These are phyloP conservation scores for Dolichoris vasculosae DNA, from an alignment of 1,140 invertebrate species.

Conservation along the genomic window DNA sequence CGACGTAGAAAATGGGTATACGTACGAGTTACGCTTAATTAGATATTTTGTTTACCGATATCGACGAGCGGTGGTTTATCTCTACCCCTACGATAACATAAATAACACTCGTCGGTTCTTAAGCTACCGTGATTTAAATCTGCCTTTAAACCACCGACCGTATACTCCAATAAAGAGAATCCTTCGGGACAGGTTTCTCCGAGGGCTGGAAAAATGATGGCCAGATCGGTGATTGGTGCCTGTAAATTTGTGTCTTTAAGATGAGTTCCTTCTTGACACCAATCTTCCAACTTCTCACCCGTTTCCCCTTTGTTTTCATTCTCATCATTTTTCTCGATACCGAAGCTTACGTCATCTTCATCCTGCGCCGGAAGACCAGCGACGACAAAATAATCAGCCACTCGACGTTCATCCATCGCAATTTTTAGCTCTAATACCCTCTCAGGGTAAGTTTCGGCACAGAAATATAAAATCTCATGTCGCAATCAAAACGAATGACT, in stretches of 20 bases:
- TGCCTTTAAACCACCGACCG: conserved; percentile 89
- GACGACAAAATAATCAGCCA: conserved; percentile 97
- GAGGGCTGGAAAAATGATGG: conserved; percentile 92
- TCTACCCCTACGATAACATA: conserved; percentile 92
- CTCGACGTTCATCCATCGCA: conserved; percentile 85
- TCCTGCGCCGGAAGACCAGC: conserved; percentile 90
- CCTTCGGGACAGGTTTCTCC: conserved; percentile 89
- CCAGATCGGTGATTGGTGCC: conserved; percentile 95
- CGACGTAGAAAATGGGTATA: background rate
- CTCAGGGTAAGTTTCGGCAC: conserved; percentile 37
- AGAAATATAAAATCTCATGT: conserved; percentile 50
- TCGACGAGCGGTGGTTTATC: conserved; percentile 98
- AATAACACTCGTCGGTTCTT: conserved; percentile 91
- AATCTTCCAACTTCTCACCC: conserved; percentile 83
- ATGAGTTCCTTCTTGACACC: conserved; percentile 85
- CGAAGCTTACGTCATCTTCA: conserved; percentile 6
- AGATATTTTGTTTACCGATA: conserved; percentile 84
- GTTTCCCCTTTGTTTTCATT: conserved; percentile 61
- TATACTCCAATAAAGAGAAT: conserved; percentile 88
- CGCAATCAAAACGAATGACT: conserved; percentile 47
- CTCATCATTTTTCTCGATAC: conserved; percentile 56
- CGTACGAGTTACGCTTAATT: conserved; percentile 15
- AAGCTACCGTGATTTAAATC: conserved; percentile 98
- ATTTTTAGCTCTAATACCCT: conserved; percentile 42
- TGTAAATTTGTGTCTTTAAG: conserved; percentile 83